phyloP scores from a whole-genome alignment of 2,888 invertebrate species.

The Stenichneumon culpator region DNA sequence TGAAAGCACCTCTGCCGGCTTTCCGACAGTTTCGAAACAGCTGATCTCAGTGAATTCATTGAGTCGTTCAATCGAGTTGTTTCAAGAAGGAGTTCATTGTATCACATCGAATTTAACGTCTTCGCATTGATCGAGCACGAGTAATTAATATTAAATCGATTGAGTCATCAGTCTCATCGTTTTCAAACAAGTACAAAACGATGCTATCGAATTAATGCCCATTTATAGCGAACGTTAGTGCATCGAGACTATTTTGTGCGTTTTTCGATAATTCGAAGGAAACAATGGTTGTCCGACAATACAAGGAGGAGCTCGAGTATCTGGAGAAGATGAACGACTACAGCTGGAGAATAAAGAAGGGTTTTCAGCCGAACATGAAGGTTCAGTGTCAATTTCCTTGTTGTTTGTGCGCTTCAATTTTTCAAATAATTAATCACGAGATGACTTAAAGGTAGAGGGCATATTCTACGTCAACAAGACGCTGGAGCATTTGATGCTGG shows the following conservation, averaged over 20 bases:
- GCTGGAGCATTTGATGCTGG: conserved; percentile 98
- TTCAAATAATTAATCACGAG: conserved; percentile 24
- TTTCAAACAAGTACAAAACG: not conserved
- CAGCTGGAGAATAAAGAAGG: conserved; percentile 98
- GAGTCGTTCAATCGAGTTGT: too few species aligned
- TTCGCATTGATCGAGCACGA: too few species aligned
- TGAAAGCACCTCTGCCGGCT: too few species aligned
- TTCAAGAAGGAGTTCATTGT: too few species aligned
- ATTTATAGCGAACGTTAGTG: not conserved
- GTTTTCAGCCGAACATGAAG: conserved; percentile 99
- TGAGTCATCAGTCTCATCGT: not conserved
- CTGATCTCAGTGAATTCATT: too few species aligned
- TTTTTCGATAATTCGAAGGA: not conserved
- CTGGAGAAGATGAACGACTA: conserved; percentile 94
- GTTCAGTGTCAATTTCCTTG: conserved; percentile 82
- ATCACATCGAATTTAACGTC: too few species aligned
- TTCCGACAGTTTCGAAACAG: too few species aligned
- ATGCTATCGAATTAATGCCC: not conserved
- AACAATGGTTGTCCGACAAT: conserved; percentile 95
- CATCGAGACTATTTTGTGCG: not conserved
- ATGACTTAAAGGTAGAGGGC: conserved; percentile 93
- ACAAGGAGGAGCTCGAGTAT: conserved; percentile 97
- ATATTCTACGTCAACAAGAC: conserved; percentile 97
- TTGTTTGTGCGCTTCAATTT: not conserved
- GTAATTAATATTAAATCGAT: not conserved